These are phyloP conservation scores for Smittia aterrima DNA, from an alignment of 2,888 invertebrate genomes.

Conservation along the genomic window DNA sequence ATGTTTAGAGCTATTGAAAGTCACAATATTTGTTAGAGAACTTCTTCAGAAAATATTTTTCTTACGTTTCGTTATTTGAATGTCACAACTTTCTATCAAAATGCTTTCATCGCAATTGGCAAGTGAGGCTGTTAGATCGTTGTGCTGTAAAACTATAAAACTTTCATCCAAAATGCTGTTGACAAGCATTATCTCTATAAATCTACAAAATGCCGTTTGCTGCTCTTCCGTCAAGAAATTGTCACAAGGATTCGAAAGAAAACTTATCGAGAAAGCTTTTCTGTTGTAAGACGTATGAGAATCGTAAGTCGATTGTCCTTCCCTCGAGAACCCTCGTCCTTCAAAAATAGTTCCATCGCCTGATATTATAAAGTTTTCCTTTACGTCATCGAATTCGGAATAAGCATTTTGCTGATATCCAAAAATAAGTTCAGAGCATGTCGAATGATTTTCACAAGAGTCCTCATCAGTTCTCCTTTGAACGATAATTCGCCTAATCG, in stretches of 20 bases:
- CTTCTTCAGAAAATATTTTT: neutral
- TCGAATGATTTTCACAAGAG: neutral
- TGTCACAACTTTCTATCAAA: neutral
- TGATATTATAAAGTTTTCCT: conserved; percentile 19
- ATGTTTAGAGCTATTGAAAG: neutral
- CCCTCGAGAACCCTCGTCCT: conserved; percentile 22
- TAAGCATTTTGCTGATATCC: conserved; percentile 8
- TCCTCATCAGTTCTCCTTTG: neutral
- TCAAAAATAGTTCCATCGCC: conserved; percentile 11
- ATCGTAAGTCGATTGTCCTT: conserved; percentile 24
- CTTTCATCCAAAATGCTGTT: neutral
- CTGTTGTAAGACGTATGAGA: conserved; percentile 26
- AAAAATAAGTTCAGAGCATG: neutral
- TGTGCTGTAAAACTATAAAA: neutral
- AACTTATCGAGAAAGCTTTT: conserved; percentile 16
- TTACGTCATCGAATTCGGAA: conserved; percentile 19
- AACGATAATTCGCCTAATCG: conserved; percentile 3
- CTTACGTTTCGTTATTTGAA: neutral
- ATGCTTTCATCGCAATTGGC: neutral
- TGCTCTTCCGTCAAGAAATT: neutral
- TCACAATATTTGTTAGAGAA: neutral
- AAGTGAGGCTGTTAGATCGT: neutral
- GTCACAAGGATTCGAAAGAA: neutral
- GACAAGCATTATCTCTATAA: neutral
- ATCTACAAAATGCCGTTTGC: conserved; percentile 10